Evolutionary conservation across 2,888 invertebrate genomes (phyloP).

Genomic region (Tupiocoris notatus): DNA sequence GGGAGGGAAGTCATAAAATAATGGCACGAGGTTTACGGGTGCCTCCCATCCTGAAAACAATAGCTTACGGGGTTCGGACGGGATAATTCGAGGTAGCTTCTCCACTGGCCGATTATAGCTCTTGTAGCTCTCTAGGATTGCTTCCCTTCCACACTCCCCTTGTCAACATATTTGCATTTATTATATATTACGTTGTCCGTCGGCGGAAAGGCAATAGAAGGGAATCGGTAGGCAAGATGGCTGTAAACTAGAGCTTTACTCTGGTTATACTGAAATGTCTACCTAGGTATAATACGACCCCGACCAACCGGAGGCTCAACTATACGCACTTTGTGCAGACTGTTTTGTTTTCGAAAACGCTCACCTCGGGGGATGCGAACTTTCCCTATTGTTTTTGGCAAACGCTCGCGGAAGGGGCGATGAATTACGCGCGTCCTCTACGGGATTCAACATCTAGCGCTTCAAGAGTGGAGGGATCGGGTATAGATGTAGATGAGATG

Average conservation of each 20-base stretch:
- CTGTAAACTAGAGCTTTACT: background rate
- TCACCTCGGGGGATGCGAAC: background rate
- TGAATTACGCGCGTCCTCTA: background rate
- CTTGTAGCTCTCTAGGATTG: slow-evolving; percentile 23
- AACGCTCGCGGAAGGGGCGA: background rate
- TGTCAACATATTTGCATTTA: slow-evolving; percentile 28
- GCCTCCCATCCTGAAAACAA: slow-evolving; percentile 25
- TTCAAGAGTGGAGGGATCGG: background rate
- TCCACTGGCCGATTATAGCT: slow-evolving; percentile 24
- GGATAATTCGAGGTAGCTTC: slow-evolving; percentile 23
- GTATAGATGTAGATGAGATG: too few relatives aligned
- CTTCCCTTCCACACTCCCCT: slow-evolving; percentile 6
- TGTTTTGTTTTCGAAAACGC: background rate
- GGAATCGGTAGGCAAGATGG: background rate
- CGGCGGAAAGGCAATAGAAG: background rate
- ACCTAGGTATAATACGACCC: background rate
- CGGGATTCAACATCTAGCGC: background rate
- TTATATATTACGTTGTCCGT: slow-evolving; percentile 36
- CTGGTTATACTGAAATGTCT: too few relatives aligned
- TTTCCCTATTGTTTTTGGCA: background rate
- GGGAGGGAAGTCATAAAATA: slow-evolving; percentile 36
- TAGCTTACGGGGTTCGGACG: slow-evolving; percentile 13
- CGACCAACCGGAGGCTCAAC: background rate
- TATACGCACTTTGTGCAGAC: background rate
- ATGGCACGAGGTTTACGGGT: slow-evolving; percentile 42